Evolutionary conservation across 2,888 invertebrate species (phyloP).

Genomic region (Acholoe squamosa): DNA sequence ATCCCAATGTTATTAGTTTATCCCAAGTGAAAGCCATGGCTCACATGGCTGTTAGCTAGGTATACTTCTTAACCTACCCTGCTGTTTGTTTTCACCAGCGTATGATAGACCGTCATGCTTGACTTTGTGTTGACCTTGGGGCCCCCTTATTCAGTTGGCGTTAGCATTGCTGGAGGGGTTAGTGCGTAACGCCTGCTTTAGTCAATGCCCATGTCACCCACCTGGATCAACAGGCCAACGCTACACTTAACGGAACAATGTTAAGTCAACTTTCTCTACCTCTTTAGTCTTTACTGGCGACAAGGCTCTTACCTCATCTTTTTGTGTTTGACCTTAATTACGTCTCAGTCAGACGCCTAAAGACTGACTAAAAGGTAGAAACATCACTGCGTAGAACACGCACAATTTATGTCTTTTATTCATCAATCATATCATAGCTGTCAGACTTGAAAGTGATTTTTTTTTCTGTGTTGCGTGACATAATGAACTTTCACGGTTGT

Average conservation of each 20-base stretch:
- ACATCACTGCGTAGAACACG: too few species aligned
- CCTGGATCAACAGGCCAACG: slow-evolving; percentile 11
- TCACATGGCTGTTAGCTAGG: neutral
- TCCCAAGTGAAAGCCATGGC: slow-evolving; percentile 9
- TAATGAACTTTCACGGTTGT: too few species aligned
- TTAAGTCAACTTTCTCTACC: too few species aligned
- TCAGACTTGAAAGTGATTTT: too few species aligned
- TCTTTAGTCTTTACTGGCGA: too few species aligned
- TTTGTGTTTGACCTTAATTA: too few species aligned
- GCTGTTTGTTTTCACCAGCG: neutral
- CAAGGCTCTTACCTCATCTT: too few species aligned
- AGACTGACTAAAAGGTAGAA: too few species aligned
- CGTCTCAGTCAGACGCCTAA: too few species aligned
- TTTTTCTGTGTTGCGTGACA: too few species aligned
- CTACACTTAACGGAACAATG: neutral
- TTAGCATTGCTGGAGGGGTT: neutral
- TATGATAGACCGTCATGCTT: slow-evolving; percentile 10
- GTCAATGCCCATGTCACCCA: neutral
- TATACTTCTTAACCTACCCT: neutral
- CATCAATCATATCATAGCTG: too few species aligned
- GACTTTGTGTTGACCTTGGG: neutral
- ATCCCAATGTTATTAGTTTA: slow-evolving; percentile 21
- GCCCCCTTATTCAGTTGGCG: neutral
- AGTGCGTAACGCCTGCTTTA: neutral
- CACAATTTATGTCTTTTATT: too few species aligned